phyloP scores from a whole-genome alignment of 1,140 invertebrate genomes.

The Caenorhabditis inopinata region DNA sequence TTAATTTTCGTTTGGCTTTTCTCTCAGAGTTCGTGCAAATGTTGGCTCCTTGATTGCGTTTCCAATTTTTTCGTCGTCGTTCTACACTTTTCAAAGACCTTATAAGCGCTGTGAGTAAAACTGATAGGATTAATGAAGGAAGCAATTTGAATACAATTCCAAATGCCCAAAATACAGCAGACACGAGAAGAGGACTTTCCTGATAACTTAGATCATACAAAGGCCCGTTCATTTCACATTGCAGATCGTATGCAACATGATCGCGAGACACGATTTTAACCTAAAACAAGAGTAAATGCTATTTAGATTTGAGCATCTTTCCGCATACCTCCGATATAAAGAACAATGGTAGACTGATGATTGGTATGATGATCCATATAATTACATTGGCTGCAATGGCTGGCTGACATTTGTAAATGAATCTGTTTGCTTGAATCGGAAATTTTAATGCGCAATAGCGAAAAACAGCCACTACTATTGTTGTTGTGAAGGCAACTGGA shows the following conservation, averaged over 20 bases:
- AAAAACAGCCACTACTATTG: conserved; percentile 50
- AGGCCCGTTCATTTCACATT: conserved; percentile 39
- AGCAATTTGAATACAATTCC: conserved; percentile 51
- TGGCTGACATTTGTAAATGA: conserved; percentile 40
- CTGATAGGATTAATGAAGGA: conserved; percentile 46
- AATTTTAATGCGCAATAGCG: conserved; percentile 47
- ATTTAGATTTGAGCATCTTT: not conserved
- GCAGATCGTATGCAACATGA: conserved; percentile 14
- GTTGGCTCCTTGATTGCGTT: conserved; percentile 17
- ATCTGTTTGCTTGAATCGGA: conserved; percentile 51
- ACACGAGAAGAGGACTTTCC: conserved; percentile 40
- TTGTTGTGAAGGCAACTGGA: conserved; percentile 52
- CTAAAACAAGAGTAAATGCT: not conserved
- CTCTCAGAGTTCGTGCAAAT: conserved; percentile 38
- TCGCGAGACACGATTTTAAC: conserved; percentile 15
- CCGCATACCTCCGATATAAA: conserved; percentile 44
- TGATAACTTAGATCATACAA: conserved; percentile 51
- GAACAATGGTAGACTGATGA: conserved; percentile 52
- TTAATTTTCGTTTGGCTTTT: conserved; percentile 36
- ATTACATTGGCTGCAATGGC: conserved; percentile 36
- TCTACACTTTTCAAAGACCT: conserved; percentile 47
- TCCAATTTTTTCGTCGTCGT: conserved; percentile 43
- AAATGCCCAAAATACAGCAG: conserved; percentile 51
- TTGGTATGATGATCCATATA: conserved; percentile 51
- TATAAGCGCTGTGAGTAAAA: conserved; percentile 47